phyloP scores from a whole-genome alignment of 2,797 vertebrate genomes.

The Xerus rutilus region DNA sequence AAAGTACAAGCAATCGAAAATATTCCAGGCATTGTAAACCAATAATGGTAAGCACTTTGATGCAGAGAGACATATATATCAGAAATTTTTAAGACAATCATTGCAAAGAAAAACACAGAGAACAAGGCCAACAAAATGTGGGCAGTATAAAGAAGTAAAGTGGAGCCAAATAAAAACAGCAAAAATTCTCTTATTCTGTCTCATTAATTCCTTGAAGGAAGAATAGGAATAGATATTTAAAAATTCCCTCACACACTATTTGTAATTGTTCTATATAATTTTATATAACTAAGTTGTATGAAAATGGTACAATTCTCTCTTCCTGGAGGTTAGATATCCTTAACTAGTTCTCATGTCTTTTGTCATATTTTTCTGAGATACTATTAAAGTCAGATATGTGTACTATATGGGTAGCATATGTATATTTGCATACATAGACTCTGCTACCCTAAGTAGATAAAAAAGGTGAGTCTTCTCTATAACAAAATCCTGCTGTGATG shows the following conservation, averaged over 20 bases:
- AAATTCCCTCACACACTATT: background rate
- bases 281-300: background rate
- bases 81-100: background rate
- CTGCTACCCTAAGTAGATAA: background rate
- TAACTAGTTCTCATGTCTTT: background rate
- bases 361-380: constrained; percentile 9
- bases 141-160: background rate
- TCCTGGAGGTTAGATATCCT: background rate
- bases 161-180: background rate
- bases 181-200: background rate
- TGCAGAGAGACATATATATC: background rate
- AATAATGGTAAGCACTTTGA: background rate
- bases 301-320: background rate
- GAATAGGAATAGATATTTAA: background rate
- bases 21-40: background rate
- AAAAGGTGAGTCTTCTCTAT: background rate
- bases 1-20: background rate
- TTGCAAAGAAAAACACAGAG: background rate
- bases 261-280: background rate
- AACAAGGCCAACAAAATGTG: background rate
- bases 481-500: background rate
- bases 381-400: background rate
- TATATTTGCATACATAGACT: background rate
- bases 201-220: background rate
- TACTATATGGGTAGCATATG: background rate